Conservation (phyloP, 2,113 vertebrate species). For the Gallinago undulata region DNA sequence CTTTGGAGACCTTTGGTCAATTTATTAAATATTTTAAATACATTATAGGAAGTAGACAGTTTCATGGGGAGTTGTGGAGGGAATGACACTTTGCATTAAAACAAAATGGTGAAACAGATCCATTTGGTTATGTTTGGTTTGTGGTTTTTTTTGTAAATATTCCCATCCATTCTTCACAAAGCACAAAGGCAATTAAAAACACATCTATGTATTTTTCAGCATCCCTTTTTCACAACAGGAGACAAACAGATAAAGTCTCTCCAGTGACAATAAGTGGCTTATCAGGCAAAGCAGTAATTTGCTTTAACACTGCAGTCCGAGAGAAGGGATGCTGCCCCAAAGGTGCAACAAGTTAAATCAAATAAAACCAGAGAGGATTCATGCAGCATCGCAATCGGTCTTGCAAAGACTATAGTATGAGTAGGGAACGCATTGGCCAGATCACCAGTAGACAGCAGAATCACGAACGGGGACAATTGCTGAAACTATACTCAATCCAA, state of each 20-base stretch:
- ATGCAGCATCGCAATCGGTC: rapidly evolving
- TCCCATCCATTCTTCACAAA: neutral
- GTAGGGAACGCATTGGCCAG: neutral
- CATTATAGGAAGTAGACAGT: neutral
- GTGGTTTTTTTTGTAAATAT: neutral
- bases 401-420: neutral
- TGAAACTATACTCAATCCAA: neutral
- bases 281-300: neutral
- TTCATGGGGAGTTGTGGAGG: neutral
- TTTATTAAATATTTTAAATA: neutral
- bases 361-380: neutral
- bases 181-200: neutral
- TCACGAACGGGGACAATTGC: neutral
- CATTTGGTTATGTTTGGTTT: neutral
- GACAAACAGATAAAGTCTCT: neutral
- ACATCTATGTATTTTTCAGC: neutral
- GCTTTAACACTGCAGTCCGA: neutral
- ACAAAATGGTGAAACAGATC: neutral
- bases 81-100: neutral
- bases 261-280: neutral
- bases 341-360: neutral
- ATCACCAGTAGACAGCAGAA: neutral
- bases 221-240: neutral
- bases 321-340: neutral
- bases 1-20: neutral